phyloP scores from a whole-genome alignment of 1,140 invertebrate genomes.

The Spodoptera frugiperda region DNA sequence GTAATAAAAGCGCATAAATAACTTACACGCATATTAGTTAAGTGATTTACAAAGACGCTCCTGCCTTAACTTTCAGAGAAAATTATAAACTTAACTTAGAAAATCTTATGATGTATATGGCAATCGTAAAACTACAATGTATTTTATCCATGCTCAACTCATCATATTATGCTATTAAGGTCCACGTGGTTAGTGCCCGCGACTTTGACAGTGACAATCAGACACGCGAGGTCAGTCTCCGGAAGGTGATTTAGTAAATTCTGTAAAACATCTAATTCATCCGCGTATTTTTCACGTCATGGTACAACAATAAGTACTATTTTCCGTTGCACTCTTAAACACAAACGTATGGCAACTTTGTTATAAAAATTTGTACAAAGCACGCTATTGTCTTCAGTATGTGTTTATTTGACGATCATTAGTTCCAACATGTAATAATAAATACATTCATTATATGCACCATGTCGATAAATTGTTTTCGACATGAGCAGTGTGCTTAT shows the following conservation, averaged over 20 bases:
- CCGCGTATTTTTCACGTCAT: neutral
- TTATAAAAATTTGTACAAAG: constrained; percentile 9
- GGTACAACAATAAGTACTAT: neutral
- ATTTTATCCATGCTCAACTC: neutral
- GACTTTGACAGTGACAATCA: neutral
- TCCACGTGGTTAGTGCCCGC: neutral
- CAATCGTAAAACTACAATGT: neutral
- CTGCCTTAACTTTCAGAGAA: too few relatives aligned
- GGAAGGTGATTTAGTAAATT: neutral
- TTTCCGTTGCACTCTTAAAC: too few relatives aligned
- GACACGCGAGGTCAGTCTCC: neutral
- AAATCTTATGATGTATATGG: too few relatives aligned
- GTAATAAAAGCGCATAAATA: too few relatives aligned
- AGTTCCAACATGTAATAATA: neutral
- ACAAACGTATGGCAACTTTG: neutral
- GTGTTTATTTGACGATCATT: constrained; percentile 5
- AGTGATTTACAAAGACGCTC: too few relatives aligned
- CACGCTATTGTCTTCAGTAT: constrained; percentile 3
- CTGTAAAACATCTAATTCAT: neutral
- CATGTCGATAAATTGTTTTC: constrained; percentile 8
- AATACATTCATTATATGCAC: neutral
- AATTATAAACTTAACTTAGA: too few relatives aligned
- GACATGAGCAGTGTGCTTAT: neutral
- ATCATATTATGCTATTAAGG: neutral
- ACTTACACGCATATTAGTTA: too few relatives aligned